A percentile compares a stretch with the other conserved stretches of the same genome.
Evolutionary conservation across 2,113 vertebrate genomes (phyloP).

Genomic region (Festucalex cinctus): DNA sequence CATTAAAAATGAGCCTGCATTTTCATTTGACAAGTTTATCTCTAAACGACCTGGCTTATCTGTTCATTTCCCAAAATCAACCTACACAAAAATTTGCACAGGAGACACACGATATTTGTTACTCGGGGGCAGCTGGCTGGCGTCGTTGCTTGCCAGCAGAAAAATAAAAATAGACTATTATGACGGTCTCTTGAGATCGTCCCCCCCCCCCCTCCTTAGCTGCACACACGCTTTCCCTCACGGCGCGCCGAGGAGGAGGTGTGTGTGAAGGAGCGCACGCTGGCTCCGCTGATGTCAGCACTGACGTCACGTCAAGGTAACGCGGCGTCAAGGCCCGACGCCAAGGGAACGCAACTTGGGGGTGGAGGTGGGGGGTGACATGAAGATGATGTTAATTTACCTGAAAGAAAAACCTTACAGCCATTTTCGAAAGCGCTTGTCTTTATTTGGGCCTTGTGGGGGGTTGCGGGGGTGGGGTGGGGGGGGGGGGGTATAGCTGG

Average conservation of each 20-base stretch:
- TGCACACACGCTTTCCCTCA: neutral
- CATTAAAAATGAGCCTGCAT: neutral
- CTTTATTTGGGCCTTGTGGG: no score
- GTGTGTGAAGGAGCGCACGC: neutral
- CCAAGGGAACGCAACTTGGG: conserved; percentile 1
- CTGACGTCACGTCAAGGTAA: neutral
- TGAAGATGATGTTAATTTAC: neutral
- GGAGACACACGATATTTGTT: neutral
- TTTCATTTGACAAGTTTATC: neutral
- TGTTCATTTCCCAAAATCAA: neutral
- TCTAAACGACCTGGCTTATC: no score
- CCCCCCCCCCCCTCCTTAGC: neutral
- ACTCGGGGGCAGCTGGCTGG: neutral
- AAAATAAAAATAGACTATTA: conserved; percentile 1
- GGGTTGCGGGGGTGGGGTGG: no score
- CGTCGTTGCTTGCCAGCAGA: neutral
- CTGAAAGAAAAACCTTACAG: neutral
- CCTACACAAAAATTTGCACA: neutral
- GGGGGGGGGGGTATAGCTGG: no score
- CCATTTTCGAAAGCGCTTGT: neutral
- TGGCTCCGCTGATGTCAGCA: neutral
- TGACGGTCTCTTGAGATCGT: neutral
- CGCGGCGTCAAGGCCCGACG: conserved; percentile 1
- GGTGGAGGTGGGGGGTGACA: neutral
- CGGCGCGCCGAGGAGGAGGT: neutral